Conservation (phyloP, 2,888 invertebrate species). For the Schrankia costaestrigalis region DNA sequence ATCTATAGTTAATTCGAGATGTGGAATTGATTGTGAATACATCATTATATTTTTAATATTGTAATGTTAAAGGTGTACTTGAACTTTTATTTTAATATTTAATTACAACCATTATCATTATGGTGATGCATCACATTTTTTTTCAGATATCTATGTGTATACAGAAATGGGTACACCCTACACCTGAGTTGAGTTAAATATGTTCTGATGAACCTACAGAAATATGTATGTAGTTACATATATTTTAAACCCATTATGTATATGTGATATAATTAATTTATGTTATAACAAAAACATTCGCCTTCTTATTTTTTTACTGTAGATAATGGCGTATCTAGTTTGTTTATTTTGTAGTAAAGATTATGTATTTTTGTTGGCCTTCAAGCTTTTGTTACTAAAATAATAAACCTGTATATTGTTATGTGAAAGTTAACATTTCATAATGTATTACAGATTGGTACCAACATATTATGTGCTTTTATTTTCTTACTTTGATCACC, state of each 20-base stretch:
- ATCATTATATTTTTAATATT: no score
- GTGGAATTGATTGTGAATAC: no score
- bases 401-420: constrained; percentile 58
- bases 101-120: neutral
- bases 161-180: constrained; percentile 32
- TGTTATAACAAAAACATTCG: constrained; percentile 39
- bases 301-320: constrained; percentile 48
- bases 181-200: constrained; percentile 20
- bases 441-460: constrained; percentile 62
- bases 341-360: constrained; percentile 56
- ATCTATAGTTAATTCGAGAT: no score
- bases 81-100: no score
- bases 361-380: constrained; percentile 51
- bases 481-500: constrained; percentile 27
- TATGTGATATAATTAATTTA: constrained; percentile 49
- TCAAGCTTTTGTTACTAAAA: constrained; percentile 52
- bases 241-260: constrained; percentile 51
- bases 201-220: constrained; percentile 43
- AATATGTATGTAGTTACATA: constrained; percentile 43
- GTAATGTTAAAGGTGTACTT: no score
- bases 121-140: constrained; percentile 21
- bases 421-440: constrained; percentile 57
- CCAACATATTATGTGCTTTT: constrained; percentile 36
- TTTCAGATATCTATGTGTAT: constrained; percentile 43
- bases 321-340: constrained; percentile 49